Evolutionary conservation across 2,888 invertebrate species (phyloP), one percentile per base, ranked within the genome.

Genomic region (Leptura quadrifasciata): DNA sequence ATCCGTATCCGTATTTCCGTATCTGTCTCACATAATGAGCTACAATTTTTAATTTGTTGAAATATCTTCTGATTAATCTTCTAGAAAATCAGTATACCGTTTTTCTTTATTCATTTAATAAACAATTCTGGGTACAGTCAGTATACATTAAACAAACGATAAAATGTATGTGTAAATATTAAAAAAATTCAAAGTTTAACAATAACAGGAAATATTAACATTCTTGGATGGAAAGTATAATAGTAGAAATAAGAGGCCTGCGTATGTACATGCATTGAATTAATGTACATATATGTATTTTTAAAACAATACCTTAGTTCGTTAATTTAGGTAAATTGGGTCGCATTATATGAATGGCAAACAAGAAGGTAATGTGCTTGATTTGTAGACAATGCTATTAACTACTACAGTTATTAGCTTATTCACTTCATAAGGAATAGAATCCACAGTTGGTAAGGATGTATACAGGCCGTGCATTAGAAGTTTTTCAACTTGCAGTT

Each of bases 151-250:
- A 12, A 63, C 39, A 63, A 39, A 63, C 20, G 8, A 39, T 63
- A 10, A 20, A 35, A 63, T n/a, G 47, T n/a, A 20, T 63, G 63
- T 39, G 63, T 63, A 63, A 17, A 63, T 18, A 20, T 39, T 21
- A 39, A 63, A 63, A 63, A 61, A 12, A 8, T 39, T 12, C 21
- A 12, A 39, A 31, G 35, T 39, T 39, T 20, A 58, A 63, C 63
- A 63, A 63, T 63, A 63, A 63, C 63, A 63, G 63, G 63, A 63
- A 63, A 39, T 63, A 20, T 39, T 61, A 63, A 35, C 39, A 63
- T 63, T 63, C 63, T 17, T 39, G 17, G 8, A 21, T 20, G 20
- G 63, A 63, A 63, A 63, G 63, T 39, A 61, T 61, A 61, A 31
- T 61, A 35, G 35, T 18, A 31, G 17, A 61, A n/a, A 61, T 31